Percentiles rank a stretch among this genome's conserved stretches.
phyloP scores from a whole-genome alignment of 2,888 invertebrate species.

The Ichneumon xanthorius region DNA sequence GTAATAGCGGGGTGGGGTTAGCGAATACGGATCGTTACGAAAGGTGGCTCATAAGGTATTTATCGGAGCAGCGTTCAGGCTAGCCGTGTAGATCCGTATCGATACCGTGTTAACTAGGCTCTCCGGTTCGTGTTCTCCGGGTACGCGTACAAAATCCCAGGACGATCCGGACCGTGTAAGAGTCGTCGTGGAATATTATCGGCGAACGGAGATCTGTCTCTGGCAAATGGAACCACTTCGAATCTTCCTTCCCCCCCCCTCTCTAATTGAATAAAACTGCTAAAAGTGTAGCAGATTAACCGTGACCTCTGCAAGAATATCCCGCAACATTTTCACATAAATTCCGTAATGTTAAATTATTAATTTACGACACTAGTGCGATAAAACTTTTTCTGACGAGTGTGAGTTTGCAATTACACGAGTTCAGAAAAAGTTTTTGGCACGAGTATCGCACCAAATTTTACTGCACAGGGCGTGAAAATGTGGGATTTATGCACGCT shows the following conservation, averaged over 20 bases:
- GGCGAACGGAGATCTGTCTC: constrained; percentile 55
- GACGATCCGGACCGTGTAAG: constrained; percentile 53
- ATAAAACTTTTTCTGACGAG: too few relatives aligned
- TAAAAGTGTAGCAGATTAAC: constrained; percentile 36
- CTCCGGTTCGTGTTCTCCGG: constrained; percentile 55
- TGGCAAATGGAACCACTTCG: constrained; percentile 34
- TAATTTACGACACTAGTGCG: too few relatives aligned
- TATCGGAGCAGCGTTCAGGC: constrained; percentile 68
- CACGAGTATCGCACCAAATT: too few relatives aligned
- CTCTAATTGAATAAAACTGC: constrained; percentile 53
- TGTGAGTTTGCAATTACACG: too few relatives aligned
- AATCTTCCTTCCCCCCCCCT: constrained; percentile 15
- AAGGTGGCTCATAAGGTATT: constrained; percentile 73
- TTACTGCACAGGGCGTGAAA: too few relatives aligned
- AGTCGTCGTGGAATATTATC: constrained; percentile 63
- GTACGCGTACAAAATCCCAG: constrained; percentile 41
- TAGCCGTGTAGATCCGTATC: constrained; percentile 76
- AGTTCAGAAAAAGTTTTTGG: too few relatives aligned
- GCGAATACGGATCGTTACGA: constrained; percentile 65
- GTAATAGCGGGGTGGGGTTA: constrained; percentile 1
- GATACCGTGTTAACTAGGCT: constrained; percentile 76
- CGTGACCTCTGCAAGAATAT: background rate
- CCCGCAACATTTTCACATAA: too few relatives aligned
- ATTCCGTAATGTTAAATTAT: too few relatives aligned
- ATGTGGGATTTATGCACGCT: too few relatives aligned